phyloP scores from a whole-genome alignment of 2,113 vertebrate genomes.

The Cercocebus atys region DNA sequence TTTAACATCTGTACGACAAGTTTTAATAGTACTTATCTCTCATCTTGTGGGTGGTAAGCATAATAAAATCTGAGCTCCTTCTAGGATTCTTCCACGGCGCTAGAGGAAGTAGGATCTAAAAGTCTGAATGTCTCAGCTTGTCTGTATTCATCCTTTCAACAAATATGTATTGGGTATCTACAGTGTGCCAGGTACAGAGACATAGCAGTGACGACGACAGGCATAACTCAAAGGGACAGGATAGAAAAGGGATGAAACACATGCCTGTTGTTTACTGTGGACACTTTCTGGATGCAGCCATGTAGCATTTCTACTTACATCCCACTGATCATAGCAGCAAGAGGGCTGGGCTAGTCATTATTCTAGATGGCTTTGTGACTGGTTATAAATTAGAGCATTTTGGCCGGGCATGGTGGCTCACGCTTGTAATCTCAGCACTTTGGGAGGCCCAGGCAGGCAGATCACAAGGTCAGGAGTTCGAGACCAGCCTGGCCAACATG shows the following conservation, averaged over 20 bases:
- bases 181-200: background rate
- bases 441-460: no score
- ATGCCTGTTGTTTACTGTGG: background rate
- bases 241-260: background rate
- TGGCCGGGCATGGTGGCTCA: no score
- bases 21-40: background rate
- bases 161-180: background rate
- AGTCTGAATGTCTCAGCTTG: background rate
- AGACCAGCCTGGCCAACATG: no score
- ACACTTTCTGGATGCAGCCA: background rate
- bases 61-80: background rate
- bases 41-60: background rate
- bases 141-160: background rate
- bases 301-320: background rate
- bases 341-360: background rate
- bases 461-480: no score
- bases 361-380: background rate
- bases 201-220: background rate
- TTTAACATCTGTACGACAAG: background rate
- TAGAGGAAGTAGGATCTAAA: background rate
- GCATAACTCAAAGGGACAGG: background rate
- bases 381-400: background rate
- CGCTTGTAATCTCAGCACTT: no score
- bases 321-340: background rate
- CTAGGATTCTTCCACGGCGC: background rate